Percentiles rank a stretch among this genome's conserved stretches.
Conservation (phyloP, 2,113 vertebrate species). For the Syngnathus scovelli region DNA sequence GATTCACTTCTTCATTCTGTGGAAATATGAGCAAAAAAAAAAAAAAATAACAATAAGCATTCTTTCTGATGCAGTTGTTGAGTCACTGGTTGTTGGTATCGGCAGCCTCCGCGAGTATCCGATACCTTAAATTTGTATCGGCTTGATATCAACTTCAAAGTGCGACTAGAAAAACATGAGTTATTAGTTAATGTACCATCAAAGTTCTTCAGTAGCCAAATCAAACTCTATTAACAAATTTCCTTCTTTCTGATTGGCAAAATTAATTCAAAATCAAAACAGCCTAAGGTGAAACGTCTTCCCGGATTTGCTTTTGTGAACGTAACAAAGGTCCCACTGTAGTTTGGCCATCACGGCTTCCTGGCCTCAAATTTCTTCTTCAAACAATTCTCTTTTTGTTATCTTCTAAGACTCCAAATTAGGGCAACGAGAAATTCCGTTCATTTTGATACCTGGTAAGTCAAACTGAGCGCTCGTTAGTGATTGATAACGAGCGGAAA, state of each 20-base stretch:
- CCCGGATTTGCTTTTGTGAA: background rate
- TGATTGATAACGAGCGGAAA: background rate
- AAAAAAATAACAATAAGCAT: background rate
- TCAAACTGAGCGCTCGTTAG: background rate
- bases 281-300: background rate
- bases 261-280: background rate
- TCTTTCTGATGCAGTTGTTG: too few species aligned
- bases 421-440: background rate
- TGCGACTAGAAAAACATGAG: too few species aligned
- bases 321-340: background rate
- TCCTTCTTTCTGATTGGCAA: background rate
- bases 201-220: too few species aligned
- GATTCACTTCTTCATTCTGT: constrained; percentile 63
- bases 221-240: too few species aligned
- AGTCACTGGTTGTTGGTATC: too few species aligned
- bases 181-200: too few species aligned
- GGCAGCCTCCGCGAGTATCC: too few species aligned
- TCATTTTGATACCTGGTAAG: background rate
- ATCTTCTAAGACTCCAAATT: background rate
- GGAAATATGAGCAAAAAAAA: background rate
- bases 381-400: background rate
- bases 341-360: background rate
- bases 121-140: too few species aligned
- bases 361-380: background rate
- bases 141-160: too few species aligned